Conservation (phyloP, 2,888 invertebrate species). For the Ganaspis brasiliensis region DNA sequence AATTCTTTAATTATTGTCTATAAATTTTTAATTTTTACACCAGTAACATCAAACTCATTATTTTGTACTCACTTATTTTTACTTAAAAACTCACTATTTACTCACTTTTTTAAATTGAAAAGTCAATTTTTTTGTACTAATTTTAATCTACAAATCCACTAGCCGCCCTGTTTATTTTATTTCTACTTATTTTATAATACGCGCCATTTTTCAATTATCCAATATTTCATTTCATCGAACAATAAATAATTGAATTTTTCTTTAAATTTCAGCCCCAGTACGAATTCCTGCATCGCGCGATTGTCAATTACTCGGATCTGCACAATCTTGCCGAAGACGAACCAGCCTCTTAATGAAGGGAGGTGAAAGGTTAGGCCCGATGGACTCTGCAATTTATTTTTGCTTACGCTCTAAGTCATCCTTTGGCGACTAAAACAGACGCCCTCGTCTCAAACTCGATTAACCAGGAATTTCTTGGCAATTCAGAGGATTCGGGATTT, state of each 20-base stretch:
- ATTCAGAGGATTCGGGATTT: constrained; percentile 11
- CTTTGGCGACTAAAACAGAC: constrained; percentile 7
- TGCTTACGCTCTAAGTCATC: constrained; percentile 21
- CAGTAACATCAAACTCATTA: too few species aligned
- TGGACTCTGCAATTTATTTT: constrained; percentile 41
- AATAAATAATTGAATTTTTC: not conserved
- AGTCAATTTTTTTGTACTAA: too few species aligned
- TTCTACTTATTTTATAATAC: too few species aligned
- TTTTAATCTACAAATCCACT: too few species aligned
- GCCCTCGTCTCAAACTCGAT: constrained; percentile 3
- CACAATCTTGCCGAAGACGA: constrained; percentile 87
- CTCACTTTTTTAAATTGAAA: too few species aligned
- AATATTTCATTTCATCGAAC: not conserved
- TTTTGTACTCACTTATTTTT: too few species aligned
- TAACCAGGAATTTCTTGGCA: not conserved
- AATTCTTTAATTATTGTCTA: too few species aligned
- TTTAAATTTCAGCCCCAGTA: constrained; percentile 89
- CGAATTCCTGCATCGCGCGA: constrained; percentile 95
- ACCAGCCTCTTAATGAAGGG: constrained; percentile 73
- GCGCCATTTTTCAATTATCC: too few species aligned
- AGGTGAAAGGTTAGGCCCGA: constrained; percentile 43
- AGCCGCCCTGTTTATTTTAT: too few species aligned
- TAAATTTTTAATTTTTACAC: too few species aligned
- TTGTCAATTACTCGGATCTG: constrained; percentile 93
- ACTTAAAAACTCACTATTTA: too few species aligned